A percentile compares a stretch with the other conserved stretches of the same genome.
Conservation (phyloP, 1,140 invertebrate species). For the Calycopis cecrops region DNA sequence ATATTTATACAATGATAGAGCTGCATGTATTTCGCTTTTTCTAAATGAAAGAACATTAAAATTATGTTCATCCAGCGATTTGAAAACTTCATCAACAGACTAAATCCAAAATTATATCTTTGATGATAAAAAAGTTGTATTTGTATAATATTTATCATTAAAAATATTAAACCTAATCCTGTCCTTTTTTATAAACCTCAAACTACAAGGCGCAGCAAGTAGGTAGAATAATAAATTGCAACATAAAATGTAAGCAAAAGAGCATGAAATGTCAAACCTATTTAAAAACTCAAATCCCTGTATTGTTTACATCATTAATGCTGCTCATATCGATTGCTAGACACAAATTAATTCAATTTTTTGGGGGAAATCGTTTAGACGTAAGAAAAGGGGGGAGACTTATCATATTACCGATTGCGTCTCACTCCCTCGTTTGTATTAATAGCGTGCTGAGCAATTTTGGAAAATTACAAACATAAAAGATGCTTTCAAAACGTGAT, state of each 20-base stretch:
- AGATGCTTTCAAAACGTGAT: slow-evolving; percentile 12
- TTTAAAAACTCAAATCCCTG: neutral
- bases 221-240: neutral
- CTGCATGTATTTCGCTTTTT: no score
- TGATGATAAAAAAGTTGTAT: no score
- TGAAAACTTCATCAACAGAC: no score
- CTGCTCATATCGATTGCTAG: slow-evolving; percentile 20
- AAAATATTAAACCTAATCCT: no score
- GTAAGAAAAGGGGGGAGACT: slow-evolving; percentile 25
- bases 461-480: slow-evolving; percentile 24
- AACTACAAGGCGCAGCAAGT: neutral
- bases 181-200: no score
- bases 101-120: no score
- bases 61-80: no score
- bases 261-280: neutral
- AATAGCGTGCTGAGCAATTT: slow-evolving; percentile 37
- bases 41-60: no score
- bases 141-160: no score
- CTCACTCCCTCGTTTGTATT: slow-evolving; percentile 35
- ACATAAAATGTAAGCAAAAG: no score
- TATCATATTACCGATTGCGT: slow-evolving; percentile 39
- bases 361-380: slow-evolving; percentile 26
- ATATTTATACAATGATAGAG: no score
- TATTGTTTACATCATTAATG: slow-evolving; percentile 13
- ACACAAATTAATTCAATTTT: slow-evolving; percentile 24